phyloP scores from a whole-genome alignment of 2,113 vertebrate species.

The Donacobius atricapilla region DNA sequence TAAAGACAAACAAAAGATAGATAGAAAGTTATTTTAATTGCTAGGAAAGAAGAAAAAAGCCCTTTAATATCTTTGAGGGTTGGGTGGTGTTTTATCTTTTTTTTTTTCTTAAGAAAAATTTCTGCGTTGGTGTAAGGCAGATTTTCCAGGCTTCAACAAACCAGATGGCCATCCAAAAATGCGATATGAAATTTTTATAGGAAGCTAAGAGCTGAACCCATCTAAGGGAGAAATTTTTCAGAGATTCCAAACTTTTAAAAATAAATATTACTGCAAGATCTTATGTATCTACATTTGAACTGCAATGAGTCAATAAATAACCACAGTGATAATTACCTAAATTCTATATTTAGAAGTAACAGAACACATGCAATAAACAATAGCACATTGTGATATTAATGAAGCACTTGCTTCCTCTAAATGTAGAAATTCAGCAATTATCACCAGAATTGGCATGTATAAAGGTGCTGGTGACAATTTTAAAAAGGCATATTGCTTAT shows the following conservation, averaged over 20 bases:
- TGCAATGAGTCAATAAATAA: slow-evolving; percentile 64
- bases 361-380: slow-evolving; percentile 73
- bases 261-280: slow-evolving; percentile 72
- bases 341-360: slow-evolving; percentile 72
- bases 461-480: slow-evolving; percentile 72
- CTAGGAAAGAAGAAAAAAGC: slow-evolving; percentile 43
- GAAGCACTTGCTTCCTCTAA: slow-evolving; percentile 69
- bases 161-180: slow-evolving; percentile 84
- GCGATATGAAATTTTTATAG: slow-evolving; percentile 80
- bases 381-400: slow-evolving; percentile 76
- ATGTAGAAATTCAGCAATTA: slow-evolving; percentile 80
- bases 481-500: slow-evolving; percentile 73
- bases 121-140: slow-evolving; percentile 83
- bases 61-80: slow-evolving; percentile 68
- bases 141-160: slow-evolving; percentile 81
- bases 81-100: slow-evolving; percentile 53
- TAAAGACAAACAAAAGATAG: slow-evolving; percentile 24
- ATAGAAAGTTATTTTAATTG: slow-evolving; percentile 43
- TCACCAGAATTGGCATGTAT: slow-evolving; percentile 71
- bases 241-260: slow-evolving; percentile 76
- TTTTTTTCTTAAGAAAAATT: slow-evolving; percentile 74
- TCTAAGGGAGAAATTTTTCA: slow-evolving; percentile 68
- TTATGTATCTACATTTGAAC: slow-evolving; percentile 68
- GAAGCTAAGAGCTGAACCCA: slow-evolving; percentile 74
- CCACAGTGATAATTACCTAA: slow-evolving; percentile 74